Evolutionary conservation across 2,797 vertebrate species (phyloP).

Genomic region (Melanotaenia parkinsoni): DNA sequence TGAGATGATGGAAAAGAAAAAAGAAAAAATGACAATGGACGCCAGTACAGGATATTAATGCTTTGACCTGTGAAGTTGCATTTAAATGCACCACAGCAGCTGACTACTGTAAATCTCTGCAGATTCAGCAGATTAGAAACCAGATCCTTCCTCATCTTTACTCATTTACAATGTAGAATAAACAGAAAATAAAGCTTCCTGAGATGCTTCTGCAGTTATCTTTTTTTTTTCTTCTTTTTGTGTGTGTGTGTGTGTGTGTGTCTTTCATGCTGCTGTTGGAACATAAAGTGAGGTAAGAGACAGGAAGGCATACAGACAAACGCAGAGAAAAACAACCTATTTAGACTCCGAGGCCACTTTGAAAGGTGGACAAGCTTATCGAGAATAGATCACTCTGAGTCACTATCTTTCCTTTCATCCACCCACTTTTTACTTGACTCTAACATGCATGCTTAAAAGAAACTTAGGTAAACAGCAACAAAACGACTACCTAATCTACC

Average conservation of each 20-base stretch:
- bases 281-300: not conserved
- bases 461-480: not conserved
- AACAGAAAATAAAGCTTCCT: not conserved
- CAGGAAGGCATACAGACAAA: not conserved
- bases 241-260: too few relatives aligned
- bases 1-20: slow-evolving; percentile 30
- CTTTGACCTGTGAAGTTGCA: slow-evolving; percentile 23
- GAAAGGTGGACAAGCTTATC: not conserved
- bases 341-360: not conserved
- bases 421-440: not conserved
- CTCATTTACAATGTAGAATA: not conserved
- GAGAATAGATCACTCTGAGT: not conserved
- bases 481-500: not conserved
- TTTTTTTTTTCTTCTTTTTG: not conserved
- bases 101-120: not conserved
- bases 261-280: not conserved
- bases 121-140: not conserved
- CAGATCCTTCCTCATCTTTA: not conserved
- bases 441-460: not conserved
- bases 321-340: accelerated
- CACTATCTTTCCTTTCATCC: not conserved
- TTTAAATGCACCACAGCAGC: not conserved
- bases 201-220: not conserved
- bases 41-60: slow-evolving; percentile 38
- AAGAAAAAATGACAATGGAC: slow-evolving; percentile 22